Base-by-base conservation (phyloP, 2,113 vertebrate genomes). In the Spheniscus mendiculus region DNA sequence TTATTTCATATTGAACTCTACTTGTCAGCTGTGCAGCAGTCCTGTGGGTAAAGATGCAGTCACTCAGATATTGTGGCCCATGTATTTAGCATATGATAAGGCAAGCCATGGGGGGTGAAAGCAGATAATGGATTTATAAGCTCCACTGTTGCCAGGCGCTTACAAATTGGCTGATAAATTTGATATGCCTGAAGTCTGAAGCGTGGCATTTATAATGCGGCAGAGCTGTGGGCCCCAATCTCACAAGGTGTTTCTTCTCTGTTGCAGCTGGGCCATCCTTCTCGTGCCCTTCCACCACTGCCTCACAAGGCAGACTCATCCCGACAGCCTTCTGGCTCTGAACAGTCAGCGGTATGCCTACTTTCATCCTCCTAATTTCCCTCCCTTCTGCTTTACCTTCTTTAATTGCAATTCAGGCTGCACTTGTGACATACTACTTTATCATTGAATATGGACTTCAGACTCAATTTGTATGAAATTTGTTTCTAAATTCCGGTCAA, bases 91-190 rank as follows among this genome's bases (percentile, higher is more conserved):
- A 19, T 21, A 78, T 14, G 27, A 66, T 23, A 59, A 47, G n/a
- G 58, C 20, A 85, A 86, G 38, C n/a, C 62, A 59, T 11, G 26
- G 40, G 36, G 26, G 3, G 7, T 52, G 4, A 9, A 32, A 4
- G 32, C 44, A 94, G 15, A 77, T 50, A 70, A 87, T 8, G 42
- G 74, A 78, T 90, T 92, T 92, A 84, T 62, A 92, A 92, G 42
- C 71, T 90, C 74, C 53, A 38, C 55, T 71, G 45, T 44, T 85
- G n/a, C 79, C 67, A 81, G 34, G 36, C 0, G 0, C 55, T 81
- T 89, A 67, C 7, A 88, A 89, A 73, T 15, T 22, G 50, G 45
- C 55, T 21, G 50, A 66, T 50, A 62, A 93, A 83, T 88, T 72
- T 59, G 45, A 47, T 62, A 66, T n/a, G 10, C 38, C 32, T 42